phyloP scores from a whole-genome alignment of 2,888 invertebrate genomes.

The Orthonychiurus folsomi region DNA sequence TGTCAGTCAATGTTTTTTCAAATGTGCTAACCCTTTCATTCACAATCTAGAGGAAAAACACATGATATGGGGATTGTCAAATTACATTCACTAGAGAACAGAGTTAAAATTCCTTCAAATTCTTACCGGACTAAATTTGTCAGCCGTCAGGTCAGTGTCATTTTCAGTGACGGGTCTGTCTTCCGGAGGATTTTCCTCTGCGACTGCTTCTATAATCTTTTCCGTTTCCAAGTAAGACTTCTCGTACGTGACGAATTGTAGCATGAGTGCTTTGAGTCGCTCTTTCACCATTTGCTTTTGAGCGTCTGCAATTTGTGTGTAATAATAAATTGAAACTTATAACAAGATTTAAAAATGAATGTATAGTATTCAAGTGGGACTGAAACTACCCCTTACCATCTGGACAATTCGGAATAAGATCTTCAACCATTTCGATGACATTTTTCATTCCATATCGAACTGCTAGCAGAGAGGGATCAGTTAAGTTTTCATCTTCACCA shows the following conservation, averaged over 20 bases:
- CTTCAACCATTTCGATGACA: not conserved
- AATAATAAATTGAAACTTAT: not conserved
- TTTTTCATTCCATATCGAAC: slow-evolving; percentile 6
- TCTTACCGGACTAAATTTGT: not conserved
- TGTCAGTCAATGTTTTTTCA: not conserved
- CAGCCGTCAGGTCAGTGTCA: not conserved
- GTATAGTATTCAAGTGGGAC: not conserved
- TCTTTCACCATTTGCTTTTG: not conserved
- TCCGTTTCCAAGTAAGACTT: not conserved
- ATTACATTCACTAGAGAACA: too few relatives aligned
- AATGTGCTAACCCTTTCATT: too few relatives aligned
- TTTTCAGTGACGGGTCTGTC: not conserved
- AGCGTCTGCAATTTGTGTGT: slow-evolving; percentile 4
- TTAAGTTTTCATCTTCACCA: too few relatives aligned
- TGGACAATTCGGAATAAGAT: slow-evolving; percentile 13
- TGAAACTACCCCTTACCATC: not conserved
- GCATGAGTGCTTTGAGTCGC: not conserved
- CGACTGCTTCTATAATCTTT: slow-evolving; percentile 7
- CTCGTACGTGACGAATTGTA: slow-evolving; percentile 3
- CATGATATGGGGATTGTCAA: too few relatives aligned
- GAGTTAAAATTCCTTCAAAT: too few relatives aligned
- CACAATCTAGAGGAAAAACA: too few relatives aligned
- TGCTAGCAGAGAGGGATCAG: too few relatives aligned
- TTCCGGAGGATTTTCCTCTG: not conserved
- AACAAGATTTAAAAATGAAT: not conserved